Evolutionary conservation across 2,113 vertebrate species (phyloP), one percentile per base, ranked within the genome.

Genomic region (Ia io): DNA sequence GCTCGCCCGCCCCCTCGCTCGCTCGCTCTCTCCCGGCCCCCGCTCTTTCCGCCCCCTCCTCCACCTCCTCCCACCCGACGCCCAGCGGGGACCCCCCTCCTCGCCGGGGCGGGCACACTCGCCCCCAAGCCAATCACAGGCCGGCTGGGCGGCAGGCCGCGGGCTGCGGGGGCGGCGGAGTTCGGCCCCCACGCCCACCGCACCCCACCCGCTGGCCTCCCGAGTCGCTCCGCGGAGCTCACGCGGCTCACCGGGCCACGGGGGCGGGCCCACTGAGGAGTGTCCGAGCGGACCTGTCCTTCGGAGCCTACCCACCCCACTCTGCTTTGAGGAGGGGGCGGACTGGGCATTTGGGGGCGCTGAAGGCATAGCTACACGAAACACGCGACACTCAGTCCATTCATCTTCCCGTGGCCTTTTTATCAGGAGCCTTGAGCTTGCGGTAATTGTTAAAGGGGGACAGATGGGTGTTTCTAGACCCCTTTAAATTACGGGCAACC

Each of bases 91-190:
- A 93, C 95, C 95, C 93, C 95, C 97, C 63, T 71, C 93, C 94
- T 87, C 82, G 42, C 83, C 84, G 91, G 95, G 96, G 96, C 96
- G 97, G 94, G 96, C 93, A 85, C 96, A 80, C 37, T 93, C 84
- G 95, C 97, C 97, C 95, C 86, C 71, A 89, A 94, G 95, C 97
- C 94, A 97, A 97, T 97, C 97, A 96, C 91, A 79, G 80, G 96
- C 97, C 91, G 91, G 23, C 61, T 76, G 84, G 67, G 95, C 94
- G 94, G 82, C 94, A 83, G 96, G 91, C 74, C 70, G 69, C 92
- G 22, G 88, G 53, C 94, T 5, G 88, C n/a, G 59, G 47, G 73
- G 92, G 82, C 32, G 93, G 82, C 0, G 63, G 94, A 20, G 93
- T 14, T 59, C 74, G 13, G 35, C 35, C 74, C 91, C 70, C 90